Evolutionary conservation across 2,888 invertebrate genomes (phyloP).

Genomic region (Standfussiana lucernea): DNA sequence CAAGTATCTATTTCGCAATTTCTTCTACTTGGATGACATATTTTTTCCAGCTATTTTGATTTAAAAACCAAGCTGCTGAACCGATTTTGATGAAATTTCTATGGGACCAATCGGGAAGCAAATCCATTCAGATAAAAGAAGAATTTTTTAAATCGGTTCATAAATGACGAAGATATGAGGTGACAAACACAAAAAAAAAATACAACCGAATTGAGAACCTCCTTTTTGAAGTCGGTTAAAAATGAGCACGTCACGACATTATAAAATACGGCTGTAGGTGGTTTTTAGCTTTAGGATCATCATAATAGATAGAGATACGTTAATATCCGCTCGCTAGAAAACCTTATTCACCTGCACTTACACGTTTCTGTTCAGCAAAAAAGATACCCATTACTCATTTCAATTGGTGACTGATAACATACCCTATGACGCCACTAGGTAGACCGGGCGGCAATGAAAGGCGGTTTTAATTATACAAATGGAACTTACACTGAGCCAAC

Average conservation of each 20-base stretch:
- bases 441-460: conserved; percentile 45
- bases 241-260: not conserved
- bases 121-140: too few species aligned
- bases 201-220: too few species aligned
- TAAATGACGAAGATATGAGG: too few species aligned
- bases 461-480: conserved; percentile 66
- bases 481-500: conserved; percentile 48
- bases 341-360: not conserved
- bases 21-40: too few species aligned
- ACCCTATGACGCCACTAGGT: conserved; percentile 32
- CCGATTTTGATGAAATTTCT: too few species aligned
- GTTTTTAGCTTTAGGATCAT: not conserved
- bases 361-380: not conserved
- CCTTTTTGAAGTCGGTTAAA: too few species aligned
- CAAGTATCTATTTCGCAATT: too few species aligned
- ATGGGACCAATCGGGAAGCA: too few species aligned
- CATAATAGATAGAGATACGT: not conserved
- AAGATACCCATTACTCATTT: not conserved
- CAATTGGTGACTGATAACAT: conserved; percentile 40
- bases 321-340: not conserved
- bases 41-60: too few species aligned
- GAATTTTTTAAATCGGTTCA: too few species aligned
- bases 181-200: too few species aligned
- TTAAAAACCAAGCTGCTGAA: too few species aligned
- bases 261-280: not conserved